phyloP scores from a whole-genome alignment of 35 echinoderm and acorn worm species.

The Apostichopus parvimensis region DNA sequence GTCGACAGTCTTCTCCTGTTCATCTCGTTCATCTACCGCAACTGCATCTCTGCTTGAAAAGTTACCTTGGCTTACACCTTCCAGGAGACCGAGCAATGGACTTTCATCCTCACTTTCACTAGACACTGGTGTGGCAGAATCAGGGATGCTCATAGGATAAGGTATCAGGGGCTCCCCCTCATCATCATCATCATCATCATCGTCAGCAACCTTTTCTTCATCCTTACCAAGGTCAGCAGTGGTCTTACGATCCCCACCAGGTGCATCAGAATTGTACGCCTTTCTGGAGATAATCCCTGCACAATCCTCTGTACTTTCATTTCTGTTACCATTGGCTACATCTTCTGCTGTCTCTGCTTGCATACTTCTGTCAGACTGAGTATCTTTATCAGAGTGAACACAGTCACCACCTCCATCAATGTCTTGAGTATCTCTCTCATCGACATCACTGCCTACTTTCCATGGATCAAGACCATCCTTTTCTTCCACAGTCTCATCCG shows the following conservation, averaged over 20 bases:
- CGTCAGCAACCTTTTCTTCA: not conserved
- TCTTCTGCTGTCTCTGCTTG: not conserved
- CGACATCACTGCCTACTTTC: not conserved
- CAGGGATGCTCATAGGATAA: slow-evolving; percentile 25
- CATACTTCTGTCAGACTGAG: not conserved
- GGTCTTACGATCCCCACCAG: not conserved
- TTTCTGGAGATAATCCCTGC: not conserved
- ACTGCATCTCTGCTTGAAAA: not conserved
- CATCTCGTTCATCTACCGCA: not conserved
- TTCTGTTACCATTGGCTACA: not conserved
- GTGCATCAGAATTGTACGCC: not conserved
- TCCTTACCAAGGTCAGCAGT: not conserved
- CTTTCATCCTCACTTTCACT: slow-evolving; percentile 35
- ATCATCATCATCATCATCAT: not conserved
- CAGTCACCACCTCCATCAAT: not conserved
- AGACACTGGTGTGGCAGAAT: not conserved
- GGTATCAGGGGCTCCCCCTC: slow-evolving; percentile 5
- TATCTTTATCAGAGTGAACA: not conserved
- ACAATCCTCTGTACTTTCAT: not conserved
- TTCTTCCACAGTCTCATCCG: not conserved
- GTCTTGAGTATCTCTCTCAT: not conserved
- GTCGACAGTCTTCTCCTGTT: not conserved
- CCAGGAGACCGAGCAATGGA: not conserved
- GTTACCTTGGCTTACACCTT: not conserved
- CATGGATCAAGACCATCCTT: not conserved